phyloP scores from a whole-genome alignment of 2,888 invertebrate genomes.

The Caenorhabditis uteleia region DNA sequence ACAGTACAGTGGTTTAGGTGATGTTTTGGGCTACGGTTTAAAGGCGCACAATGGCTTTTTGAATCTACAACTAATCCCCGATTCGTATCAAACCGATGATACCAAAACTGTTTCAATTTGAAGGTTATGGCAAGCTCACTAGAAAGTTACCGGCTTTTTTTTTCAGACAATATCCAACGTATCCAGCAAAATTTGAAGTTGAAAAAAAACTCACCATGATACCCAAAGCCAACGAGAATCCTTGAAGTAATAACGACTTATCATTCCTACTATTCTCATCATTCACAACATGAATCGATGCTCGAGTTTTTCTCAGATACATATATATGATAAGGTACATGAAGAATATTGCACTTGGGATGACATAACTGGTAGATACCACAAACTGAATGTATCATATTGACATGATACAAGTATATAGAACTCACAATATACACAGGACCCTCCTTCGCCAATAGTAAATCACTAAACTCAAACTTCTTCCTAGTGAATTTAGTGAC shows the following conservation, averaged over 20 bases:
- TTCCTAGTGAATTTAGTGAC: neutral
- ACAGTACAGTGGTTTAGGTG: no score
- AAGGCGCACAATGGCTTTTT: no score
- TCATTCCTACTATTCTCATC: slow-evolving; percentile 2
- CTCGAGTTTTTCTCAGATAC: neutral
- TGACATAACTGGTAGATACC: neutral
- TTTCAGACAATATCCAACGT: no score
- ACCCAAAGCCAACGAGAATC: neutral
- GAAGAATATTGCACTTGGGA: neutral
- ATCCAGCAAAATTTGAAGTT: slow-evolving; percentile 1
- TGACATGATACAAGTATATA: neutral
- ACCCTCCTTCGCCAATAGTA: neutral
- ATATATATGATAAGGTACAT: slow-evolving; percentile 3
- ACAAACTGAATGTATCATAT: neutral
- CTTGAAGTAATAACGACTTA: slow-evolving; percentile 1
- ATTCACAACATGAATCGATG: neutral
- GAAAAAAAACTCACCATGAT: slow-evolving; percentile 4
- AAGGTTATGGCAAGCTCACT: no score
- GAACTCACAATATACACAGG: neutral
- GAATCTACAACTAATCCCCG: no score
- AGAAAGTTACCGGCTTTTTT: no score
- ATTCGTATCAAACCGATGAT: no score
- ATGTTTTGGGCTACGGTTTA: no score
- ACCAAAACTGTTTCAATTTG: no score
- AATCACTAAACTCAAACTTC: slow-evolving; percentile 1